phyloP scores from a whole-genome alignment of 1,140 invertebrate species.

The Drosophila pruinosa region DNA sequence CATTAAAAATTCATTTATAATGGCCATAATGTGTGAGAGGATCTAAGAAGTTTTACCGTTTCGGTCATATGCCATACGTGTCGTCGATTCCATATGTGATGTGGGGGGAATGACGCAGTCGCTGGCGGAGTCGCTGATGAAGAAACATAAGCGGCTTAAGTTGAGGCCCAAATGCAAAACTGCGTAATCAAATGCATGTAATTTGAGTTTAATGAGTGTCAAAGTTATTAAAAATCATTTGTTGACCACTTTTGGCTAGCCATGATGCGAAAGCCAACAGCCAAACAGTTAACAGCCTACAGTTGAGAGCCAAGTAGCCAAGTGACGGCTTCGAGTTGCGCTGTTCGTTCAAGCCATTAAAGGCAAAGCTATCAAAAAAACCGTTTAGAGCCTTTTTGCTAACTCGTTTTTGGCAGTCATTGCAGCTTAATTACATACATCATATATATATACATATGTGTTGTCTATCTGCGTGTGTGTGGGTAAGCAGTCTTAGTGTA shows the following conservation, averaged over 20 bases:
- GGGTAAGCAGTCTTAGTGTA: background rate
- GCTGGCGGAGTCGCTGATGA: conserved; percentile 35
- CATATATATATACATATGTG: too few relatives aligned
- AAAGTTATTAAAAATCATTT: conserved; percentile 81
- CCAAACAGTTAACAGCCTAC: background rate
- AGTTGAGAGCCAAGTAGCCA: conserved; percentile 16
- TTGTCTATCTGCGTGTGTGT: background rate
- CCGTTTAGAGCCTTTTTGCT: conserved; percentile 54
- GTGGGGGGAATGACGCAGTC: too few relatives aligned
- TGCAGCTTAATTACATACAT: conserved; percentile 63
- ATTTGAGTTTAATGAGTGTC: conserved; percentile 81
- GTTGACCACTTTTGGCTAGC: conserved; percentile 47
- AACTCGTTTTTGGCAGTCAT: conserved; percentile 62
- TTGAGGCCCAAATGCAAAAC: conserved; percentile 63
- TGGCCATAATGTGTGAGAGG: conserved; percentile 40
- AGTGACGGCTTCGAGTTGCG: conserved; percentile 9
- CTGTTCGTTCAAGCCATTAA: conserved; percentile 48
- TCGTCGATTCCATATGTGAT: background rate
- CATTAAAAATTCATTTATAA: conserved; percentile 42
- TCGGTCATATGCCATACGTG: conserved; percentile 10
- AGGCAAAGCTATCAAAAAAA: conserved; percentile 51
- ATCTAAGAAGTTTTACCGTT: conserved; percentile 36
- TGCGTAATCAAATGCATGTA: conserved; percentile 80
- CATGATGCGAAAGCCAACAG: conserved; percentile 13
- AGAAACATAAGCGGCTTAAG: conserved; percentile 70